phyloP scores from a whole-genome alignment of 2,797 vertebrate species.

The Remorina albescens region DNA sequence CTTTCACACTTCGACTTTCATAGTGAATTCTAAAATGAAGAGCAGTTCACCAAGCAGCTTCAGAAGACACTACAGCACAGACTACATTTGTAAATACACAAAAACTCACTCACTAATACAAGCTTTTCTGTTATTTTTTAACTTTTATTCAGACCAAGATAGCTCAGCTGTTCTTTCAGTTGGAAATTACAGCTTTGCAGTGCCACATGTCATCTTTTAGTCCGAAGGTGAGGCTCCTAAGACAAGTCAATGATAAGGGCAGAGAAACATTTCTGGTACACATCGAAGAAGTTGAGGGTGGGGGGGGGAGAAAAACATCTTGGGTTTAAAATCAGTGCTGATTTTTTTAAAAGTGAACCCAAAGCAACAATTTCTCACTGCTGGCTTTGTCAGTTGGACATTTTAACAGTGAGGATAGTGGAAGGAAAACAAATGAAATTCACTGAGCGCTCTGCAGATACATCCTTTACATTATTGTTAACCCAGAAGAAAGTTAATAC shows the following conservation, averaged over 20 bases:
- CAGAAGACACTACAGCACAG: background rate
- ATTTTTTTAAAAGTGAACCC: background rate
- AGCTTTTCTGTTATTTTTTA: background rate
- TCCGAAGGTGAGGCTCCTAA: background rate
- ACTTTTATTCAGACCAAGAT: background rate
- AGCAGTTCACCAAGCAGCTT: background rate
- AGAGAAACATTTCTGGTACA: background rate
- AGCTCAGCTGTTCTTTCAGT: background rate
- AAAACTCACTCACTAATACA: background rate
- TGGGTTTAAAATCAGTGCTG: background rate
- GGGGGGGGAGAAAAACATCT: background rate
- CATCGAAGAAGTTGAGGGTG: background rate
- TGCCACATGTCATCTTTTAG: background rate
- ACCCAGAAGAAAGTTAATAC: background rate
- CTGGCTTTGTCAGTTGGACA: background rate
- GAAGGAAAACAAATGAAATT: background rate
- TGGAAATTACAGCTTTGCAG: background rate
- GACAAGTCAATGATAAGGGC: background rate
- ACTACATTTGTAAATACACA: background rate
- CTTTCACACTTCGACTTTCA: background rate
- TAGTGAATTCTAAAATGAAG: background rate
- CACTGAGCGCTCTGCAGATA: background rate
- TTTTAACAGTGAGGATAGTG: conserved; percentile 2
- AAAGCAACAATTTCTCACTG: background rate
- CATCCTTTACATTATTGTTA: too few relatives aligned